A percentile compares a stretch with the other conserved stretches of the same genome.
Evolutionary conservation across 2,888 invertebrate species (phyloP).

Genomic region (Rhingia rostrata): DNA sequence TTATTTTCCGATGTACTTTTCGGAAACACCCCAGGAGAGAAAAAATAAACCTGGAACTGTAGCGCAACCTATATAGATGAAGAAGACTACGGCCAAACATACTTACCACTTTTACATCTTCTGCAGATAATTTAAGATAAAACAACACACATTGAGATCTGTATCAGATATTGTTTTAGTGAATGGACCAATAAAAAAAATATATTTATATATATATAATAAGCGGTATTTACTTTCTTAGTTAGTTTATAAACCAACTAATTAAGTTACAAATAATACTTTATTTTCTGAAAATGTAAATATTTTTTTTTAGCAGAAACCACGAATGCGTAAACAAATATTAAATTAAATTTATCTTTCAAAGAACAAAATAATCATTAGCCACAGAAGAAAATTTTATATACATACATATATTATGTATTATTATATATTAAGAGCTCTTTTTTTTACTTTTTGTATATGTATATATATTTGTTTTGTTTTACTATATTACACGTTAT

Average conservation of each 20-base stretch:
- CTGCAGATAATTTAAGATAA: not conserved
- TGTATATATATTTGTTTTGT: conserved; percentile 57
- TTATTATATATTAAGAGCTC: conserved; percentile 60
- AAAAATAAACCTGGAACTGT: no score
- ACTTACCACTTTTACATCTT: not conserved
- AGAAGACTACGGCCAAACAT: not conserved
- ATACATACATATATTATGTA: conserved; percentile 49
- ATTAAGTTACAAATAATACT: conserved; percentile 71
- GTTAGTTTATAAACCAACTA: conserved; percentile 47
- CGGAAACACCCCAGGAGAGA: no score
- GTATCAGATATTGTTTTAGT: conserved; percentile 30
- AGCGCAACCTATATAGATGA: no score
- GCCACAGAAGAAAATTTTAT: conserved; percentile 64
- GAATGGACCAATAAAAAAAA: conserved; percentile 43
- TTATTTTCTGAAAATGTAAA: conserved; percentile 70
- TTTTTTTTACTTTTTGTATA: conserved; percentile 38
- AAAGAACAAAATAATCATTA: conserved; percentile 63
- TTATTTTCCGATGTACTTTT: no score
- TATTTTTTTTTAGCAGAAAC: conserved; percentile 70
- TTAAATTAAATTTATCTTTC: conserved; percentile 61
- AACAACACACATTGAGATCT: conserved; percentile 31
- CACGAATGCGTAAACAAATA: conserved; percentile 70
- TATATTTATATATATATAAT: conserved; percentile 44
- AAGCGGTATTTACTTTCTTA: conserved; percentile 51
- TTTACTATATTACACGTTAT: conserved; percentile 67